These are phyloP conservation scores for Penaeus monodon DNA, from an alignment of 2,888 invertebrate species.

Conservation along the genomic window DNA sequence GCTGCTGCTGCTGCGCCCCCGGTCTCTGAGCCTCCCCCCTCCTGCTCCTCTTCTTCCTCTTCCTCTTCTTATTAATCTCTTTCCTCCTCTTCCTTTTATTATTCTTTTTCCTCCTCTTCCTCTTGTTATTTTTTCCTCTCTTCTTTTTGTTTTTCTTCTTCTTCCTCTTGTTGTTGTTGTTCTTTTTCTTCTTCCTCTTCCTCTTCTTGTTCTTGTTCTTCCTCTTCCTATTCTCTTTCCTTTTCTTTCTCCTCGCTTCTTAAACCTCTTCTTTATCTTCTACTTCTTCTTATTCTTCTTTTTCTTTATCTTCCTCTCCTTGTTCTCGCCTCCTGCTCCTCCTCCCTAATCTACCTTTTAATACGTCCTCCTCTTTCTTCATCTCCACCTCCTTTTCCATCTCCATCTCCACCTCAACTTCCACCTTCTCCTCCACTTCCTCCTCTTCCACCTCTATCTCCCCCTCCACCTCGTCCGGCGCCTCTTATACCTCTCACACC, in stretches of 20 bases:
- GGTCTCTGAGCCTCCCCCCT: conserved; percentile 5
- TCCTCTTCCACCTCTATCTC: not conserved
- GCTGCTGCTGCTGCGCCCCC: conserved; percentile 7
- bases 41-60: conserved; percentile 15
- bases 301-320: not conserved
- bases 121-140: not conserved
- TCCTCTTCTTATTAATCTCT: not conserved
- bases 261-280: not conserved
- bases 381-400: not conserved
- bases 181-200: not conserved
- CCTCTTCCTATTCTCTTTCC: no score
- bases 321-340: not conserved
- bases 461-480: not conserved
- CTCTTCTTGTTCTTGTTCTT: not conserved
- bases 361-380: not conserved
- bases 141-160: not conserved
- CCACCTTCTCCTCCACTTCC: not conserved
- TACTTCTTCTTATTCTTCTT: not conserved
- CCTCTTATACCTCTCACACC: no score
- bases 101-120: not conserved
- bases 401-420: not conserved
- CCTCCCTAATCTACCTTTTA: no score
- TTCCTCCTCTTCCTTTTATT: not conserved
- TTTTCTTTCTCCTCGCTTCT: not conserved
- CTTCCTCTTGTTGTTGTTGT: no score